These are phyloP conservation scores for Ctenopoma kingsleyae DNA, from an alignment of 2,797 vertebrate genomes.

Conservation along the genomic window DNA sequence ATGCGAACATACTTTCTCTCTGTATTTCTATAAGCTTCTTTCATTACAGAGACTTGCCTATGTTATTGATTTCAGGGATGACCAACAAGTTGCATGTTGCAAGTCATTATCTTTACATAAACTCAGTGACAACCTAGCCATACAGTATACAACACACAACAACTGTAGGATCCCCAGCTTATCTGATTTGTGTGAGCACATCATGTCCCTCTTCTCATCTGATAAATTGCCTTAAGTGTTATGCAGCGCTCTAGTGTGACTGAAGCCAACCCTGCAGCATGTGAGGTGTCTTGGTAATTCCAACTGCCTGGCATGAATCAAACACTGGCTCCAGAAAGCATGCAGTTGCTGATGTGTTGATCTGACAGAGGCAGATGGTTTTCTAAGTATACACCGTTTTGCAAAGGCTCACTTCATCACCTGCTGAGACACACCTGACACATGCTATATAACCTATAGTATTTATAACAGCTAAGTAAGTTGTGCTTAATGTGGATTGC, in stretches of 20 bases:
- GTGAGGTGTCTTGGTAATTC: slow-evolving; percentile 49
- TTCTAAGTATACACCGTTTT: slow-evolving; percentile 64
- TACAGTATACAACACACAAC: background rate
- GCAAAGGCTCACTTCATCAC: slow-evolving; percentile 38
- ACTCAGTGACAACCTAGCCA: background rate
- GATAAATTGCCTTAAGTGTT: slow-evolving; percentile 26
- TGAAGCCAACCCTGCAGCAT: slow-evolving; percentile 26
- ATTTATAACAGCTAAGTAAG: slow-evolving; percentile 11
- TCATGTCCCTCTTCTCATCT: slow-evolving; percentile 16
- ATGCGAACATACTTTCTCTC: background rate
- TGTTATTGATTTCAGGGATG: background rate
- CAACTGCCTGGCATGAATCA: slow-evolving; percentile 51
- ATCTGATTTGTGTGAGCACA: slow-evolving; percentile 15
- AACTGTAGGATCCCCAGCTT: background rate
- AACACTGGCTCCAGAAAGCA: slow-evolving; percentile 48
- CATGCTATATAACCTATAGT: background rate
- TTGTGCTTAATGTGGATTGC: background rate
- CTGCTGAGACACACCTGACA: slow-evolving; percentile 31
- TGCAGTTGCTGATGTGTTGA: slow-evolving; percentile 48
- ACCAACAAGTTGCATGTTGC: background rate
- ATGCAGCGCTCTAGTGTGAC: slow-evolving; percentile 7
- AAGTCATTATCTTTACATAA: background rate
- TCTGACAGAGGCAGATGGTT: slow-evolving; percentile 68
- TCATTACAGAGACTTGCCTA: background rate
- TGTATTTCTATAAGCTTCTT: background rate